Percentiles rank a stretch among this genome's conserved stretches.
phyloP scores from a whole-genome alignment of 2,797 vertebrate genomes.

The Myripristis jacobus region DNA sequence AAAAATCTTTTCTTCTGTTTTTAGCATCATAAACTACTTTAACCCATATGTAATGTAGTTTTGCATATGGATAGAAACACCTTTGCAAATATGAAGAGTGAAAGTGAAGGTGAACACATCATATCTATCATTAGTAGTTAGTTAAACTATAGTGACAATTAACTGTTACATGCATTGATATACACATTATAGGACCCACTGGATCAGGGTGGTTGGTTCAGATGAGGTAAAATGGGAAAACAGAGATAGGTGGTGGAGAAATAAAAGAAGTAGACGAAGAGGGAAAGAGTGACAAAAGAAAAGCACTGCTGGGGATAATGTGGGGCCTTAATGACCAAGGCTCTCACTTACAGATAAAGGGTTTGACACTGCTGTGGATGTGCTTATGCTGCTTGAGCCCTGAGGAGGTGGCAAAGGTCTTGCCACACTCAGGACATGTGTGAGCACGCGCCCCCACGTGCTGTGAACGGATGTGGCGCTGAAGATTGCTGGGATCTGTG shows the following conservation, averaged over 20 bases:
- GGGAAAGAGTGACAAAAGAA: constrained; percentile 16
- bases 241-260: constrained; percentile 11
- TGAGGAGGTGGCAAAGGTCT: constrained; percentile 98
- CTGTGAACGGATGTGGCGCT: constrained; percentile 98
- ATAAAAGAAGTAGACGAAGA: constrained; percentile 15
- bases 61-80: neutral
- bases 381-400: constrained; percentile 99
- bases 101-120: neutral
- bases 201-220: constrained; percentile 6
- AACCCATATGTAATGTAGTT: neutral
- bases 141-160: neutral
- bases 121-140: neutral
- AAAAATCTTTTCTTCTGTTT: neutral
- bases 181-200: neutral
- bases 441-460: constrained; percentile 96
- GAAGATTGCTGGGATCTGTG: constrained; percentile 99
- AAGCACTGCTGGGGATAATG: constrained; percentile 14
- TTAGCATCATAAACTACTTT: neutral
- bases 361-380: constrained; percentile 99
- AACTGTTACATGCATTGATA: neutral
- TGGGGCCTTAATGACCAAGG: constrained; percentile 39
- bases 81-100: neutral
- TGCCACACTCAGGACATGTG: constrained; percentile 98
- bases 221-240: neutral
- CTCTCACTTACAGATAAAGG: constrained; percentile 98